These are phyloP conservation scores for Drosophila anomelani DNA, from an alignment of 2,888 invertebrate species.

Conservation along the genomic window DNA sequence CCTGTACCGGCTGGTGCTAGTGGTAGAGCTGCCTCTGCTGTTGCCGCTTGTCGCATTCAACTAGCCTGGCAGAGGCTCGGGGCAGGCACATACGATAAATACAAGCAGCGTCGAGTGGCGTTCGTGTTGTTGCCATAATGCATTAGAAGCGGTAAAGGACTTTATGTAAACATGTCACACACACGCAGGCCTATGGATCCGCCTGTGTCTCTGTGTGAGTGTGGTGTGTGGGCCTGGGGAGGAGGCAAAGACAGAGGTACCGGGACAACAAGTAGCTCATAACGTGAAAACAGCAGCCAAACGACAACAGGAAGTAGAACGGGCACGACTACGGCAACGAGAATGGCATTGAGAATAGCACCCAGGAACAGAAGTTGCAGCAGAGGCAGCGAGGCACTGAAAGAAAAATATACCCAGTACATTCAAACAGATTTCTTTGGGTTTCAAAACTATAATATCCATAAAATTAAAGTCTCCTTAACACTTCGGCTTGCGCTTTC, in stretches of 20 bases:
- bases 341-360: constrained; percentile 41
- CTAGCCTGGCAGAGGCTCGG: constrained; percentile 23
- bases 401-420: neutral
- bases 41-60: constrained; percentile 42
- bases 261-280: constrained; percentile 79
- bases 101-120: constrained; percentile 61
- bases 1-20: constrained; percentile 27
- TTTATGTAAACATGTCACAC: constrained; percentile 60
- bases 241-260: constrained; percentile 37
- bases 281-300: constrained; percentile 64
- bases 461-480: neutral
- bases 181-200: constrained; percentile 43
- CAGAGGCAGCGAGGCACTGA: constrained; percentile 2
- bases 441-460: neutral
- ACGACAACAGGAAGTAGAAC: constrained; percentile 47
- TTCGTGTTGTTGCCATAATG: constrained; percentile 75
- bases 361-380: constrained; percentile 31
- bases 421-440: neutral
- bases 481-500: neutral
- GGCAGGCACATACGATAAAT: constrained; percentile 42
- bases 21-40: constrained; percentile 11
- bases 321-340: constrained; percentile 45
- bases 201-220: constrained; percentile 17
- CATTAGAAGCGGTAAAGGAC: constrained; percentile 71
- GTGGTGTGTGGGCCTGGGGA: constrained; percentile 16